Percentiles rank a stretch among this genome's conserved stretches.
phyloP scores from a whole-genome alignment of 2,888 invertebrate genomes.

The Drosophila nr. fundita region DNA sequence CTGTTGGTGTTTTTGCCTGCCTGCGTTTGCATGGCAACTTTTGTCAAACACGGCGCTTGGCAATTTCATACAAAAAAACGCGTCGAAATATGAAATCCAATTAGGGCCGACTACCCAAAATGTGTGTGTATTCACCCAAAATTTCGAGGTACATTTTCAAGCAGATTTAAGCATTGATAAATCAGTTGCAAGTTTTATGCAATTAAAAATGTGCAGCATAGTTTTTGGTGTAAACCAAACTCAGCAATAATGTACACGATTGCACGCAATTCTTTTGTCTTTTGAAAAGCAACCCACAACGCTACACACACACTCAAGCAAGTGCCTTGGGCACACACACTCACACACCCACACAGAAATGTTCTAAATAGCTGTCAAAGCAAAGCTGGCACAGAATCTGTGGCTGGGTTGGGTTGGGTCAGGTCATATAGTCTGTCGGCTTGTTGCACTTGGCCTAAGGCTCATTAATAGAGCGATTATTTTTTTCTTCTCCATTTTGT shows the following conservation, averaged over 20 bases:
- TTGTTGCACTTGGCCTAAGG: conserved; percentile 81
- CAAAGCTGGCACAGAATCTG: conserved; percentile 12
- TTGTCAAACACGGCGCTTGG: conserved; percentile 50
- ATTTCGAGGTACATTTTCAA: not conserved
- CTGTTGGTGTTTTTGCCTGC: conserved; percentile 24
- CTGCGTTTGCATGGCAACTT: conserved; percentile 72
- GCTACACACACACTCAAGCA: conserved; percentile 12
- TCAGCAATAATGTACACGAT: not conserved
- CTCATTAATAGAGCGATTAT: conserved; percentile 77
- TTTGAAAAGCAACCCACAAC: not conserved
- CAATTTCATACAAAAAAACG: conserved; percentile 17
- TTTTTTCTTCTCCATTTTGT: conserved; percentile 55
- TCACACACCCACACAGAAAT: conserved; percentile 22
- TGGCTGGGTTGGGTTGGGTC: conserved; percentile 51
- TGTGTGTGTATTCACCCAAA: not conserved
- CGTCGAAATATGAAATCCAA: conserved; percentile 60
- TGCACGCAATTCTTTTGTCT: conserved; percentile 8
- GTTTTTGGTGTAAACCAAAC: conserved; percentile 2
- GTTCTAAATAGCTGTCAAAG: conserved; percentile 48
- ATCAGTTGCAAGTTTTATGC: not conserved
- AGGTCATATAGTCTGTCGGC: conserved; percentile 74
- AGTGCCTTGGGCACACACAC: conserved; percentile 4
- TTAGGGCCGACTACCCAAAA: conserved; percentile 43
- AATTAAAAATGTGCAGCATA: not conserved
- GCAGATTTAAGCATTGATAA: not conserved